A percentile compares a stretch with the other conserved stretches of the same genome.
phyloP scores from a whole-genome alignment of 2,888 invertebrate genomes.

The Conus canariensis region DNA sequence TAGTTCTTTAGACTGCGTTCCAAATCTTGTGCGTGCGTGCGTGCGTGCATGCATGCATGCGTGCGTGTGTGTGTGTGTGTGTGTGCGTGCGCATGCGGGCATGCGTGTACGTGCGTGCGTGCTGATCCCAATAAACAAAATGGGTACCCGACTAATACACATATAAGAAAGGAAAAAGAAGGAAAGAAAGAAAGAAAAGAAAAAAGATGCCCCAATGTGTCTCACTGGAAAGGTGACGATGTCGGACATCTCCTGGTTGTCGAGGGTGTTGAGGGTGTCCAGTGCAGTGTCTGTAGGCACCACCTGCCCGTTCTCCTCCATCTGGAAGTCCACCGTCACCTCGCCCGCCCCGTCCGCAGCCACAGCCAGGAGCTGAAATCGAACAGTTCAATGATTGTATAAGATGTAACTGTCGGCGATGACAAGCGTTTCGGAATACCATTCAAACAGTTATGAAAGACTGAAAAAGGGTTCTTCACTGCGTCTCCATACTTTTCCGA shows the following conservation, averaged over 20 bases:
- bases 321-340: constrained; percentile 12
- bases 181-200: too few species aligned
- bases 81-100: background rate
- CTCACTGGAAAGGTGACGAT: constrained; percentile 30
- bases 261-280: background rate
- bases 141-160: too few species aligned
- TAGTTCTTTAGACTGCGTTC: too few species aligned
- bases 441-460: too few species aligned
- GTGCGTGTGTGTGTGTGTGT: background rate
- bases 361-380: too few species aligned
- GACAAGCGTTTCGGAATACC: too few species aligned
- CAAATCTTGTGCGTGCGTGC: background rate
- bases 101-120: background rate
- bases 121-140: background rate
- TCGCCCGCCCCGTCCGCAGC: background rate
- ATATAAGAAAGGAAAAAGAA: too few species aligned
- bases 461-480: too few species aligned
- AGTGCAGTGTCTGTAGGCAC: constrained; percentile 8
- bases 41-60: background rate
- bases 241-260: background rate
- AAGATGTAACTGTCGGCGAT: too few species aligned
- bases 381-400: too few species aligned
- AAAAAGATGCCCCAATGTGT: too few species aligned
- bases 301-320: background rate
- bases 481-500: too few species aligned